Conservation (phyloP, 2,113 vertebrate species). For the Himantopus leucocephalus region DNA sequence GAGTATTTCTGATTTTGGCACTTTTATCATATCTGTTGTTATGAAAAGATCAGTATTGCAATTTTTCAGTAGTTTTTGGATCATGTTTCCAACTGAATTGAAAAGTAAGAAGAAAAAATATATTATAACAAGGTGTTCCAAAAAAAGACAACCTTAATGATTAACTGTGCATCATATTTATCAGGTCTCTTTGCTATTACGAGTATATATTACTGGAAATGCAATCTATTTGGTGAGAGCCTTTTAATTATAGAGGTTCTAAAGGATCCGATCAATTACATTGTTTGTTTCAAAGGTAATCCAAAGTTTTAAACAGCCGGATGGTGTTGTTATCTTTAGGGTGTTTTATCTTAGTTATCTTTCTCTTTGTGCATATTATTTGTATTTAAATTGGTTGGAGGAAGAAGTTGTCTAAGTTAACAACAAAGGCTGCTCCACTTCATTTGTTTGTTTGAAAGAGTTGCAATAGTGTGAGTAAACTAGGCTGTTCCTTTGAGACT, state of each 20-base stretch:
- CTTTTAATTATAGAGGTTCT: slow-evolving; percentile 11
- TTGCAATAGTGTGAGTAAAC: background rate
- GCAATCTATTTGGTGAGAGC: background rate
- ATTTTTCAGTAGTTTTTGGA: background rate
- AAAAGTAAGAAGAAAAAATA: background rate
- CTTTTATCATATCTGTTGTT: background rate
- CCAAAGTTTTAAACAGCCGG: background rate
- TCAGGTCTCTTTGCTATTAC: background rate
- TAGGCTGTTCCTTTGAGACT: background rate
- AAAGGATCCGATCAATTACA: background rate
- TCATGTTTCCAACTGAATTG: background rate
- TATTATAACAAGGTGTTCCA: background rate
- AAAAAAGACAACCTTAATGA: background rate
- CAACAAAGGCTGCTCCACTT: background rate
- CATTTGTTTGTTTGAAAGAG: background rate
- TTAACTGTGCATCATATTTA: background rate
- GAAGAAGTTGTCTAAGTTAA: background rate
- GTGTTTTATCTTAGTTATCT: background rate
- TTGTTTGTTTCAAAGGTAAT: slow-evolving; percentile 9
- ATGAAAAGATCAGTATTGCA: background rate
- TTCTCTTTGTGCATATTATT: background rate
- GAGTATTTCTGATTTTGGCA: background rate
- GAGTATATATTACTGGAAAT: background rate
- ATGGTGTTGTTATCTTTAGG: background rate
- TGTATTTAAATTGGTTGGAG: background rate